Evolutionary conservation across 2,113 vertebrate genomes (phyloP), one percentile per base, ranked within the genome.

Genomic region (Turnix velox): DNA sequence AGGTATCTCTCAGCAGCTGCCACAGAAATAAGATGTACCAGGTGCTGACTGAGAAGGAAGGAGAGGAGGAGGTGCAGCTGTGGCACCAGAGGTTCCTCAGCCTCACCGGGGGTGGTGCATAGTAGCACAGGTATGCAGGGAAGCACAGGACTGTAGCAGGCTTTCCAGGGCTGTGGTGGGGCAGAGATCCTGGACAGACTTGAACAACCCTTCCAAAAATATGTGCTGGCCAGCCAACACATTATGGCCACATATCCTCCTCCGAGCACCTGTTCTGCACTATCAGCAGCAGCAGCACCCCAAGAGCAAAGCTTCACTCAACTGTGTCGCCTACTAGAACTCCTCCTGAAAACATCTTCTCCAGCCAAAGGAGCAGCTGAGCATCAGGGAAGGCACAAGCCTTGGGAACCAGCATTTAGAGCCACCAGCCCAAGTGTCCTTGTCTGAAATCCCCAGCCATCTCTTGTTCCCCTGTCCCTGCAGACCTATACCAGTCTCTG

Each of bases 61-160:
- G 97, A 9, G 66, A 96, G 43, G 62, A 96, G 9, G 39, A 97
- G 9, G 92, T 97, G 42, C 73, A 40, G 40, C 93, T 72, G 18
- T 98, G 97, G 97, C 96, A 45, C 16, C 62, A 96, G 75, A 95
- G 59, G 39, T 97, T 97, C 68, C 91, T 78, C 46, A 87, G 54
- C 27, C 51, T 97, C 57, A n/a, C 82, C 18, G 28, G 4, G 67
- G 37, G 2, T 88, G 52, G 85, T 6, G 27, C 31, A 14, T 0
- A 1, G 28, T 17, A 57, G 14, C 5, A 0, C 9, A 13, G 8
- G 24, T 13, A 18, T 16, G 23, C 14, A 1, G 27, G 45, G 39
- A 42, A 40, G 18, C 3, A 1, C 20, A 51, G 30, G 24, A 24
- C 28, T 71, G 58, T 3, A 39, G 30, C 22, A 22, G 39, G 33